These are phyloP conservation scores for Pinctada fucata DNA, from an alignment of 2,888 invertebrate genomes.

Conservation along the genomic window DNA sequence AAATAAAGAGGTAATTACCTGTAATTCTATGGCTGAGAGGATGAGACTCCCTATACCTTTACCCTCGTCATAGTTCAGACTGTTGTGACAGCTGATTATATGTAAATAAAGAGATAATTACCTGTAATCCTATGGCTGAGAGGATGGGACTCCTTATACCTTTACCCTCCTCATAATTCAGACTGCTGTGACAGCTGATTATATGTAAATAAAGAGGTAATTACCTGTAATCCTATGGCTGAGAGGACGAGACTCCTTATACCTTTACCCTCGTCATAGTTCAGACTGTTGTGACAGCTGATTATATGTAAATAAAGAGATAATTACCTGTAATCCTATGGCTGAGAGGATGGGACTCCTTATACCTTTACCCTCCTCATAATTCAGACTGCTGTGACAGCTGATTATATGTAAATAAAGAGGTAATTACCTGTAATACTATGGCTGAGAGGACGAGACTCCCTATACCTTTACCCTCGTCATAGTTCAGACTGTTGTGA, in stretches of 20 bases:
- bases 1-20: too few species aligned
- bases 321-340: constrained; percentile 73
- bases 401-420: constrained; percentile 53
- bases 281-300: constrained; percentile 84
- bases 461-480: constrained; percentile 79
- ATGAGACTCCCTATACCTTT: too few species aligned
- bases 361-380: constrained; percentile 80
- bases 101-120: too few species aligned
- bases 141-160: too few species aligned
- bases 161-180: too few species aligned
- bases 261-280: constrained; percentile 81
- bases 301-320: too few species aligned
- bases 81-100: too few species aligned
- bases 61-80: too few species aligned
- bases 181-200: too few species aligned
- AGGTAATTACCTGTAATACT: constrained; percentile 70
- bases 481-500: constrained; percentile 84
- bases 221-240: constrained; percentile 74
- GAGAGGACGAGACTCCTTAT: constrained; percentile 70
- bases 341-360: constrained; percentile 68
- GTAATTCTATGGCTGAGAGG: too few species aligned
- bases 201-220: too few species aligned
- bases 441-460: constrained; percentile 70
- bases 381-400: constrained; percentile 84
- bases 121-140: too few species aligned